These are phyloP conservation scores for Pseudopleuronectes americanus DNA, from an alignment of 2,797 vertebrate species.

Conservation along the genomic window DNA sequence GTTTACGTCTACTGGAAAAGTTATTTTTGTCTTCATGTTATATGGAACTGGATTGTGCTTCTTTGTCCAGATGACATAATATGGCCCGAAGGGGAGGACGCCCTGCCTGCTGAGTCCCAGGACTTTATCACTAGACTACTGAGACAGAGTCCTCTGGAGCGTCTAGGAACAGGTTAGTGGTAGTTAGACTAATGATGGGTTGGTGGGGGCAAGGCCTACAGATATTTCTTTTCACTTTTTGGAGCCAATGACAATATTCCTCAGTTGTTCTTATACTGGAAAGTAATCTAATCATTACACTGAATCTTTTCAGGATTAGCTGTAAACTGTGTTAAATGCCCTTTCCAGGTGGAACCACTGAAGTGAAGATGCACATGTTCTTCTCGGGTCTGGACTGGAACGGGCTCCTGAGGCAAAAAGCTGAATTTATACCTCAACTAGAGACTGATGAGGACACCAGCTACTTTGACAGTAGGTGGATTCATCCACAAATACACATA, in stretches of 20 bases:
- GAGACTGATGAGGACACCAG: slow-evolving; percentile 94
- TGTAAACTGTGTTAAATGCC: slow-evolving; percentile 18
- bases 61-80: slow-evolving; percentile 90
- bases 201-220: not conserved
- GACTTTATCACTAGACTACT: slow-evolving; percentile 92
- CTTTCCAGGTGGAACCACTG: slow-evolving; percentile 86
- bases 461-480: slow-evolving; percentile 92
- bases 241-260: too few relatives aligned
- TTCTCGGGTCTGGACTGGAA: slow-evolving; percentile 93
- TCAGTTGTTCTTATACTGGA: not conserved
- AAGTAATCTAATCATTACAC: not conserved
- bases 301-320: too few relatives aligned
- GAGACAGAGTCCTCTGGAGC: slow-evolving; percentile 92
- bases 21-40: not conserved
- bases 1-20: not conserved
- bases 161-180: slow-evolving; percentile 92
- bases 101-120: slow-evolving; percentile 90
- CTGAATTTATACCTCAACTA: slow-evolving; percentile 93
- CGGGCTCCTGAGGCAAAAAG: slow-evolving; percentile 92
- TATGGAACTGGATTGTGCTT: slow-evolving; percentile 5
- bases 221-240: too few relatives aligned
- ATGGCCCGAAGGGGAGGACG: slow-evolving; percentile 96
- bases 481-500: slow-evolving; percentile 10
- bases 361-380: slow-evolving; percentile 92
- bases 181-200: slow-evolving; percentile 47